Evolutionary conservation across 2,888 invertebrate genomes (phyloP).

Genomic region (Drosophila macrospina): DNA sequence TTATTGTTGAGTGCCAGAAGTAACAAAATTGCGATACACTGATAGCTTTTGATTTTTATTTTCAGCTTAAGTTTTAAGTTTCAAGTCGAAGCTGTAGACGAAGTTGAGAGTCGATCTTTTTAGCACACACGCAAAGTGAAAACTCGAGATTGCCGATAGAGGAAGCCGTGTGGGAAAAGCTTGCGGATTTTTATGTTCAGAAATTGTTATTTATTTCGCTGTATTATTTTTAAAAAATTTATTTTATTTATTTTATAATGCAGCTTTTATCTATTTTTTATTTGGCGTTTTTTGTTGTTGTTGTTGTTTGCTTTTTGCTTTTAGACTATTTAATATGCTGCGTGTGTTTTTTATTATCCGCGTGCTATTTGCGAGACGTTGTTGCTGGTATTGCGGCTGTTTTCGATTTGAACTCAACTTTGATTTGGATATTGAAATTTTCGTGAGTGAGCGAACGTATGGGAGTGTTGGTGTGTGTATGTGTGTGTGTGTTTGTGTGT

Average conservation of each 20-base stretch:
- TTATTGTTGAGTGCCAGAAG: constrained; percentile 39
- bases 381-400: constrained; percentile 84
- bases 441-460: constrained; percentile 72
- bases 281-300: constrained; percentile 37
- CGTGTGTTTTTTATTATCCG: constrained; percentile 72
- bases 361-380: constrained; percentile 80
- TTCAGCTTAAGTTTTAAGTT: constrained; percentile 27
- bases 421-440: constrained; percentile 83
- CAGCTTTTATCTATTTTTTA: constrained; percentile 29
- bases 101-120: constrained; percentile 25
- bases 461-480: constrained; percentile 32
- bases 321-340: constrained; percentile 63
- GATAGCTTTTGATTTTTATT: constrained; percentile 27
- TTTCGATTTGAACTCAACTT: constrained; percentile 84
- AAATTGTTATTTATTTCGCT: constrained; percentile 4
- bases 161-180: constrained; percentile 37
- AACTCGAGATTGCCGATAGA: constrained; percentile 40
- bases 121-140: constrained; percentile 45
- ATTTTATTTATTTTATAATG: constrained; percentile 17
- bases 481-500: constrained; percentile 35
- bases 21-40: constrained; percentile 51
- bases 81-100: constrained; percentile 8
- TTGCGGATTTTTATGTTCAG: constrained; percentile 22
- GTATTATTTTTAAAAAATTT: constrained; percentile 8
- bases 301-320: too few species aligned